These are phyloP conservation scores for Engystomops pustulosus DNA, from an alignment of 2,113 vertebrate species.

Conservation along the genomic window DNA sequence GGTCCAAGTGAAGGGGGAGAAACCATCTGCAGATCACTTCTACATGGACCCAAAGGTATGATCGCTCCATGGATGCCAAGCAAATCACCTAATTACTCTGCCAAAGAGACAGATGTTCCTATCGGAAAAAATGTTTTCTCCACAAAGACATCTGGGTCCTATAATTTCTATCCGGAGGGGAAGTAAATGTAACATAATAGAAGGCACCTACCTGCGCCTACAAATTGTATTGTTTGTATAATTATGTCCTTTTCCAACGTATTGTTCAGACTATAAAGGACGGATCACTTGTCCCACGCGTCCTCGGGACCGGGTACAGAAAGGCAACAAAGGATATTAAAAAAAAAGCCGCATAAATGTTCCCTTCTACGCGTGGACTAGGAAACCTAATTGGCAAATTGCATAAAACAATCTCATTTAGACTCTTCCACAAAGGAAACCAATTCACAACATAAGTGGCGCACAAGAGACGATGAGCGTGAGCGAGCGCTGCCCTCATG, in stretches of 20 bases:
- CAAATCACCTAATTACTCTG: conserved; percentile 72
- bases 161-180: conserved; percentile 65
- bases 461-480: not conserved
- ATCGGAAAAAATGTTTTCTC: conserved; percentile 81
- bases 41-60: conserved; percentile 69
- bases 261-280: conserved; percentile 30
- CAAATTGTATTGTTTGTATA: conserved; percentile 34
- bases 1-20: conserved; percentile 59
- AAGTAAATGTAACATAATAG: conserved; percentile 31
- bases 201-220: not conserved
- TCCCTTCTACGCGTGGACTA: not conserved
- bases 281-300: not conserved
- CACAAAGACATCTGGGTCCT: conserved; percentile 75
- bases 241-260: not conserved
- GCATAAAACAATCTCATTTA: not conserved
- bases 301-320: not conserved
- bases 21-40: conserved; percentile 68
- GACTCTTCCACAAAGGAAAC: not conserved
- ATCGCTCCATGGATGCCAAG: conserved; percentile 69
- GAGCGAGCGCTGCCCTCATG: not conserved
- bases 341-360: not conserved
- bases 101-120: conserved; percentile 83
- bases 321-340: conserved; percentile 1
- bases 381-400: conserved; percentile 15
- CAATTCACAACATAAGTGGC: not conserved